Conservation (phyloP, 1,140 invertebrate species). For the Marisa cornuarietis region DNA sequence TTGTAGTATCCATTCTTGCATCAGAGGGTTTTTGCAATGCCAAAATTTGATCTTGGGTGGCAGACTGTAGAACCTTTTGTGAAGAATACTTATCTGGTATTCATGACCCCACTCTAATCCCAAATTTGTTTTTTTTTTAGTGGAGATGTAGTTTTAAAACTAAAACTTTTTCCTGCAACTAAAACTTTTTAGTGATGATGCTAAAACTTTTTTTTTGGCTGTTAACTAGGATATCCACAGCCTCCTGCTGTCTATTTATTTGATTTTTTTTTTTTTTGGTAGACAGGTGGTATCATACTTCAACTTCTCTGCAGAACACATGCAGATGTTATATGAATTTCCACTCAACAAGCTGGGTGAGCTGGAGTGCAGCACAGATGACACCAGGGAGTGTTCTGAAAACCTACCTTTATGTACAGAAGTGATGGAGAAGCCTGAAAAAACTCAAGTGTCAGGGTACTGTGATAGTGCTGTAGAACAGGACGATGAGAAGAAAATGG, state of each 20-base stretch:
- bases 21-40: neutral
- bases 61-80: neutral
- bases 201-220: too few relatives aligned
- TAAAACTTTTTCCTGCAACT: too few relatives aligned
- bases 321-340: slow-evolving; percentile 2
- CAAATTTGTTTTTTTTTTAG: neutral
- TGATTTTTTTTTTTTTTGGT: neutral
- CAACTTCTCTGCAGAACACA: slow-evolving; percentile 16
- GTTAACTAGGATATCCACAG: neutral
- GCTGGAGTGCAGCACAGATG: neutral
- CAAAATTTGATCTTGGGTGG: neutral
- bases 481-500: neutral
- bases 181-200: too few relatives aligned
- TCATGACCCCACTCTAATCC: neutral
- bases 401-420: neutral
- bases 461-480: too few relatives aligned
- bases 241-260: neutral
- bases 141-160: neutral
- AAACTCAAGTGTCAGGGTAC: too few relatives aligned
- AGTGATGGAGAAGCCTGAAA: too few relatives aligned
- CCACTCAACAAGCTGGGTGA: slow-evolving; percentile 19
- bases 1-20: neutral
- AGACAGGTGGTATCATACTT: slow-evolving; percentile 7
- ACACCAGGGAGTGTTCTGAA: too few relatives aligned
- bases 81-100: neutral